Evolutionary conservation across 1,140 invertebrate species (phyloP), one percentile per base, ranked within the genome.

Genomic region (Arion vulgaris): DNA sequence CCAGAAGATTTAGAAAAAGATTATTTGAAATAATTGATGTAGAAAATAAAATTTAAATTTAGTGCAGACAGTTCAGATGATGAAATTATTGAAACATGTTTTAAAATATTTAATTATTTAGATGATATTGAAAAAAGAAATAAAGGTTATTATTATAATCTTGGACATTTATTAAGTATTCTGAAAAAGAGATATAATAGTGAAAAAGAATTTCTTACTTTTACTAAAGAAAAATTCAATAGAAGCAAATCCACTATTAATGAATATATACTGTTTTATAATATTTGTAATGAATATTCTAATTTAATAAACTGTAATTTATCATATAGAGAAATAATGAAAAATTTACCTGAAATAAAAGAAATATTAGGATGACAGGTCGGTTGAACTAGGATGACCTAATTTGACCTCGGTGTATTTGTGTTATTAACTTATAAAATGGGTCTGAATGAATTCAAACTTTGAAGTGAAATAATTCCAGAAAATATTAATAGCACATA

Each of bases 1-100:
- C n/a, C 62, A 32, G 17, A 66, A 32, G 62, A 66, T 17, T 32
- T 66, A 73, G 71, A 73, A 73, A 73, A 73, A 73, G 41, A 73
- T 11, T 41, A 19, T 39, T 41, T 41, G 71, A 73, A 73, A 39
- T 26, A 73, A 26, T 41, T 28, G 71, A 73, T 28, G 26, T 41
- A 7, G 71, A 73, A 73, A 39, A 19, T 41, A 26, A 49, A 73
- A 73, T 66, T 26, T 41, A 73, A 49, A 73, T 9, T 39, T 41
- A 73, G 28, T 41, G 28, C n/a, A 2, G n/a, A 49, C 39, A 73
- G 71, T 41, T 41, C 38, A 49, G 41, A 49, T 26, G 41, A 49
- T 66, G 62, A 66, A 66, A 66, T 66, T 66, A 4, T 66, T 66
- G 62, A 66, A 5, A 66, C 62, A 32, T 66, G 62, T 66, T 32